These are phyloP conservation scores for Idris sp. DNA, from an alignment of 1,140 invertebrate genomes.

Conservation along the genomic window DNA sequence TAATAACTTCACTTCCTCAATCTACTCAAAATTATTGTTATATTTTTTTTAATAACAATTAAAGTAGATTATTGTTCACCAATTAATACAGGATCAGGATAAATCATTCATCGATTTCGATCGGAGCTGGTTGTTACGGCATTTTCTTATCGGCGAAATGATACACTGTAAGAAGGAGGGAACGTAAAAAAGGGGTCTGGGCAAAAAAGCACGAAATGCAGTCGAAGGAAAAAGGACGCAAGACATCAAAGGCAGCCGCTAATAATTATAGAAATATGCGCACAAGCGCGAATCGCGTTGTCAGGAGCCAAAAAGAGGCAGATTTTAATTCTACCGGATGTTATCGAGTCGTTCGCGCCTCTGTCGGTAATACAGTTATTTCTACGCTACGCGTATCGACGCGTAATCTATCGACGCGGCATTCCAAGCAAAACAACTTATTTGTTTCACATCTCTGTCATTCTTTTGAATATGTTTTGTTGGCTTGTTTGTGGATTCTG, in stretches of 20 bases:
- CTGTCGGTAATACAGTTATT: conserved; percentile 75
- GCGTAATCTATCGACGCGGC: conserved; percentile 68
- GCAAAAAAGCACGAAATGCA: conserved; percentile 50
- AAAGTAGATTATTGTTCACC: conserved; percentile 37
- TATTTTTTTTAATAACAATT: too few relatives aligned
- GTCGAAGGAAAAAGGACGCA: conserved; percentile 42
- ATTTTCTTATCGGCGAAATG: conserved; percentile 70
- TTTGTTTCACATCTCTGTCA: conserved; percentile 40
- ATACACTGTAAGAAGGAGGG: conserved; percentile 38
- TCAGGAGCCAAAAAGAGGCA: conserved; percentile 63
- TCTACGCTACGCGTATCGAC: conserved; percentile 69
- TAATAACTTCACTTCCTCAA: conserved; percentile 20
- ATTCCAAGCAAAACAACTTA: conserved; percentile 45
- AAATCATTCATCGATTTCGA: conserved; percentile 51
- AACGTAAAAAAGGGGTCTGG: conserved; percentile 42
- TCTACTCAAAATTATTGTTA: conserved; percentile 2
- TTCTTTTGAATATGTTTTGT: conserved; percentile 3
- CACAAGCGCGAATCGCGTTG: conserved; percentile 68
- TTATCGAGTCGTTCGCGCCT: conserved; percentile 65
- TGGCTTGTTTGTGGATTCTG: background rate
- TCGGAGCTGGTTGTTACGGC: conserved; percentile 42
- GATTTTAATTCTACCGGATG: conserved; percentile 65
- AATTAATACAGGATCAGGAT: conserved; percentile 51
- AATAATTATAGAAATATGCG: conserved; percentile 78
- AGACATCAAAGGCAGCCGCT: conserved; percentile 74